phyloP scores from a whole-genome alignment of 2,113 vertebrate genomes.

The Theristicus caerulescens region DNA sequence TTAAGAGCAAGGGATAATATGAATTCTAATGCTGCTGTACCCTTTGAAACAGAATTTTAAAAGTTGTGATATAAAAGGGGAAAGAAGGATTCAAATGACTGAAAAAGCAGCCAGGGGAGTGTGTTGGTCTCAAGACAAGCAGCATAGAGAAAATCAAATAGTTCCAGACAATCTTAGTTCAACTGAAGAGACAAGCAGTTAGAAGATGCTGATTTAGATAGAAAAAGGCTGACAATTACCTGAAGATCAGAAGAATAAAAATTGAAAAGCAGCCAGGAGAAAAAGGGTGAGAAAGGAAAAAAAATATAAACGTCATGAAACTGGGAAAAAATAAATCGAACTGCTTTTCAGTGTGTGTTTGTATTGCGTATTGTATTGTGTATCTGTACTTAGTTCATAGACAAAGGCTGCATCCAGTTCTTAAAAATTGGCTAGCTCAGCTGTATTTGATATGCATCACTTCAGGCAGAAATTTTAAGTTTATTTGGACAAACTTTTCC shows the following conservation, averaged over 20 bases:
- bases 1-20: slow-evolving; percentile 3
- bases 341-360: background rate
- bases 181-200: background rate
- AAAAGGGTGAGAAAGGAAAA: background rate
- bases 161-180: background rate
- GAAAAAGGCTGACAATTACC: background rate
- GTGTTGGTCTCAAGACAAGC: background rate
- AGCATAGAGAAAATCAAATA: background rate
- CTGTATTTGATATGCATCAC: background rate
- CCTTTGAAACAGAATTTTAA: slow-evolving; percentile 28
- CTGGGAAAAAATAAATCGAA: background rate
- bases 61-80: background rate
- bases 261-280: background rate
- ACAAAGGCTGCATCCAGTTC: background rate
- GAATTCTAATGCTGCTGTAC: background rate
- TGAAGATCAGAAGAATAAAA: background rate
- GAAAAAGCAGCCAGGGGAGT: background rate
- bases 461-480: background rate
- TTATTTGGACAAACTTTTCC: background rate
- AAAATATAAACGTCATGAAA: background rate
- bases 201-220: background rate
- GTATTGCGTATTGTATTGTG: background rate
- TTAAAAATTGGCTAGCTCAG: background rate
- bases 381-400: background rate
- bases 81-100: background rate